These are phyloP conservation scores for Tenthredo scrophulariae DNA, from an alignment of 2,888 invertebrate genomes.

Conservation along the genomic window DNA sequence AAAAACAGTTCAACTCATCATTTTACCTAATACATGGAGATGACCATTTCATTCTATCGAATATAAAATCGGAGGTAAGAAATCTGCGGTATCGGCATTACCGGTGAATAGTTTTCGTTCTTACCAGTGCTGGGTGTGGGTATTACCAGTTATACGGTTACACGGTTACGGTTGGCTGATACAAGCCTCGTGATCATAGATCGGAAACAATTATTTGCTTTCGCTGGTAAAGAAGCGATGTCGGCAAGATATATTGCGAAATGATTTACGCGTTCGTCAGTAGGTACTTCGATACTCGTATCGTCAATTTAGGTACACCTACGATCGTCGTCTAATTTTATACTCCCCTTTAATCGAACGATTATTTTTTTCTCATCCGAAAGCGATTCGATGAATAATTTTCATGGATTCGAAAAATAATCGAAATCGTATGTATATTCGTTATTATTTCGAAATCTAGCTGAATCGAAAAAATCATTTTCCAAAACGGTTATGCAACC, in stretches of 20 bases:
- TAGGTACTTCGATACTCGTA: neutral
- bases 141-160: neutral
- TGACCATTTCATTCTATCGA: neutral
- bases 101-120: neutral
- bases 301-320: neutral
- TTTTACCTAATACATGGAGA: neutral
- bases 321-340: neutral
- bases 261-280: neutral
- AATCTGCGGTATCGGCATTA: constrained; percentile 25
- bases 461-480: neutral
- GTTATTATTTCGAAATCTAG: neutral
- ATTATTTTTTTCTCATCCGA: neutral
- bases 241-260: neutral
- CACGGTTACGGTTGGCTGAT: neutral
- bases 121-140: constrained; percentile 6
- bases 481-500: too few species aligned
- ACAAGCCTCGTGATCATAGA: neutral
- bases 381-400: neutral
- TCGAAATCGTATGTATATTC: neutral
- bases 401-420: neutral
- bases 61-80: neutral
- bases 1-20: neutral
- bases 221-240: neutral
- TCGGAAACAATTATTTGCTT: neutral
- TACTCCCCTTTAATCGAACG: neutral